Evolutionary conservation across 2,888 invertebrate species (phyloP), one percentile per base, ranked within the genome.

Genomic region (Acanthoscelides obtectus): DNA sequence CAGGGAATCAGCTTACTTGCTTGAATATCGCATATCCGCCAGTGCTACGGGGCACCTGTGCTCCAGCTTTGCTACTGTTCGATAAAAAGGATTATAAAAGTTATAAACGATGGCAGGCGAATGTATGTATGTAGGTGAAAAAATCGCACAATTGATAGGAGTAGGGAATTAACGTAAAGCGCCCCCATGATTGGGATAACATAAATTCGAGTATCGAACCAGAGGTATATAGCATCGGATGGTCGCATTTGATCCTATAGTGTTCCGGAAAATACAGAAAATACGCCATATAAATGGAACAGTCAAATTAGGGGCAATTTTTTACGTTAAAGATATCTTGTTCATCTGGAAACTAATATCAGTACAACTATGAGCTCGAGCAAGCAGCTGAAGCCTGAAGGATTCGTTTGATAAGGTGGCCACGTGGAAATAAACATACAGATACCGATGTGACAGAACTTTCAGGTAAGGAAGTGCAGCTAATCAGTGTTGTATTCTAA

Each of bases 71-170:
- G 80, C 80, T 80, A n/a, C n/a, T n/a, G 79, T 77, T 77, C 77
- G 76, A 82, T 80, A 82, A 82, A 83, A 84, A 83, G 81, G 22
- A 22, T 81, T 80, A 80, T 80, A 77, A 77, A 80, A 82, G 80
- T 82, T 45, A 45, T 45, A 45, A 45, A 45, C 45, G 45, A 45
- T 45, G 45, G 17, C 45, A 45, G 81, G 83, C 82, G 82, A 83
- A 83, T 80, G 82, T 79, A 67, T 67, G 67, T 22, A 22, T 22
- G 80, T 74, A 81, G 83, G 83, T 83, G 83, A 84, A 82, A 84
- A 84, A 86, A 86, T 86, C 86, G 85, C 84, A 83, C 83, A 85
- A 86, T 86, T 86, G 85, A 86, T 86, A 84, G 85, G 83, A 83
- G 79, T 77, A 72, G 75, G 77, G 84, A 85, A 85, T 85, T 86